Evolutionary conservation across 1,140 invertebrate species (phyloP), one percentile per base, ranked within the genome.

Genomic region (Leguminivora glycinivorella): DNA sequence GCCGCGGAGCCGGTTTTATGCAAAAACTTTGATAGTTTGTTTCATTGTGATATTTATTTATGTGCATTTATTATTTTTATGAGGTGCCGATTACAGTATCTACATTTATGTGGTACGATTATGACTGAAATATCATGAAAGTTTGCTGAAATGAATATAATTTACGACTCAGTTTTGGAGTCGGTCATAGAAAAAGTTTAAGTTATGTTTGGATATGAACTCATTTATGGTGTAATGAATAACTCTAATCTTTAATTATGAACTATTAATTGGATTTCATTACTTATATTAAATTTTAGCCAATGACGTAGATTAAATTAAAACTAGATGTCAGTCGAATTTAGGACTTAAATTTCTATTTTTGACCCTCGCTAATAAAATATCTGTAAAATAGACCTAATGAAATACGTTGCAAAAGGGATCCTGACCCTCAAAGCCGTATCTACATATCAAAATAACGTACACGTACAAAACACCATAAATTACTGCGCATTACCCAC

Each of bases 401-500:
- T 25, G 26, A 58, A 24, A 58, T 25, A 24, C 7, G 26, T 24
- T 58, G 14, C n/a, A 58, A 26, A 14, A 22, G 14, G 4, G 56
- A n/a, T 43, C 40, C 17, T 29, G 12, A 17, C 26, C 26, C 58
- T 63, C 29, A 34, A 63, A 63, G 47, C 58, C 5, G 26, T 31
- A 63, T 63, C 58, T 63, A 29, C 24, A 63, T 29, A 63, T 63
- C 58, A 63, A 63, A 63, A 63, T 63, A 63, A 63, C 29, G 58
- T 31, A 29, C 58, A 63, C 58, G 58, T 63, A 63, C 58, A 63
- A 63, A 63, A 26, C 26, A 63, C 25, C 58, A 63, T 63, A 63
- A 63, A 63, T 63, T 63, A 63, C 58, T 63, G 25, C 25, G 58
- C 58, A 63, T 63, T 63, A 63, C 58, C 58, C 29, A 63, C 58